A percentile compares a stretch with the other conserved stretches of the same genome.
Conservation (phyloP, 2,888 invertebrate genomes). For the Ditylenchus weischeri region DNA sequence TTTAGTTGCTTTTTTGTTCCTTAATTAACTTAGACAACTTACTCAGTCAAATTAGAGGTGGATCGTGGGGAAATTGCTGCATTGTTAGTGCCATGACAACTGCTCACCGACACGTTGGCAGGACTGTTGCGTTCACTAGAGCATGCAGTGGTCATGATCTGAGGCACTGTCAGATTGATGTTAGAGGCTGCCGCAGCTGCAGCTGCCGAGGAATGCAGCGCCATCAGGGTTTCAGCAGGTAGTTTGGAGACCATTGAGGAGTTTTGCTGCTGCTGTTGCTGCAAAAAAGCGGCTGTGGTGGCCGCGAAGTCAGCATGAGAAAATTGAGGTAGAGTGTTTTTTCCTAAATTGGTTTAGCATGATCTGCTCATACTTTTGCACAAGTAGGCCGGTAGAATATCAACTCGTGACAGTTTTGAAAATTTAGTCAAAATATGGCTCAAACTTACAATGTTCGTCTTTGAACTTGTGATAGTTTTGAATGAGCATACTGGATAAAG, state of each 20-base stretch:
- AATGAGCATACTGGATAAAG: too few species aligned
- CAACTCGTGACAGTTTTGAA: too few species aligned
- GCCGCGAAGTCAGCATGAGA: constrained; percentile 7
- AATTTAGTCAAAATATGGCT: too few species aligned
- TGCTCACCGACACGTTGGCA: constrained; percentile 26
- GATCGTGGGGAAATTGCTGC: constrained; percentile 25
- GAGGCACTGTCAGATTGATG: constrained; percentile 19
- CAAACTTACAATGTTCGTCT: too few species aligned
- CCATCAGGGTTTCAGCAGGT: constrained; percentile 12
- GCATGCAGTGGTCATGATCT: not conserved
- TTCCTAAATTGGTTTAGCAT: not conserved
- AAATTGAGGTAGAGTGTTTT: not conserved
- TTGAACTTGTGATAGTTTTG: too few species aligned
- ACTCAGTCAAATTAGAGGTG: constrained; percentile 24
- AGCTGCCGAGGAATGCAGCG: constrained; percentile 12
- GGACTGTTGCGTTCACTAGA: constrained; percentile 15
- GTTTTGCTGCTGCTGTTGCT: not conserved
- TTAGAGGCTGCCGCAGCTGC: constrained; percentile 19
- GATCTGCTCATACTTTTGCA: too few species aligned
- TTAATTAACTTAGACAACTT: constrained; percentile 11
- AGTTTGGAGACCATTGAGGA: not conserved
- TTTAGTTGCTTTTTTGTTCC: not conserved
- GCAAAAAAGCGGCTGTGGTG: constrained; percentile 10
- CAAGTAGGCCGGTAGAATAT: not conserved
- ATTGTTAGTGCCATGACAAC: constrained; percentile 7